These are phyloP conservation scores for Cinclus mexicanus DNA, from an alignment of 2,113 vertebrate genomes.

Conservation along the genomic window DNA sequence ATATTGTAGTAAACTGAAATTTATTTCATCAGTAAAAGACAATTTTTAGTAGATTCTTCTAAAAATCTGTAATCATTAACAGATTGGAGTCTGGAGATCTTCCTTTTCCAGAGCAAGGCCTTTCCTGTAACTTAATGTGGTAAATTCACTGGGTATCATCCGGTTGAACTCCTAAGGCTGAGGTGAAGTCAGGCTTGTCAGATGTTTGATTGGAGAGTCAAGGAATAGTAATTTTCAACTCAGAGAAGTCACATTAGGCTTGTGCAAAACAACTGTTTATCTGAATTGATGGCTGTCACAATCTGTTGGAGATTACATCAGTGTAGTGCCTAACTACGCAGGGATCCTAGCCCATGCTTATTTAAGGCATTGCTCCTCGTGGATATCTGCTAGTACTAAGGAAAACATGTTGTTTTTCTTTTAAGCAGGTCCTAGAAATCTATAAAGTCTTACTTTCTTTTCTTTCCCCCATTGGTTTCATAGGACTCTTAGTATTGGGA, in stretches of 20 bases:
- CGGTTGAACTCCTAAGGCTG: not conserved
- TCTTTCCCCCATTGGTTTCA: not conserved
- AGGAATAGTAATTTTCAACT: not conserved
- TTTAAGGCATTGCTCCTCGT: not conserved
- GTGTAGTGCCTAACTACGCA: not conserved
- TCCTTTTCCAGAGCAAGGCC: not conserved
- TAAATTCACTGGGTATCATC: not conserved
- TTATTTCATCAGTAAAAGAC: not conserved
- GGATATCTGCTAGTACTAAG: not conserved
- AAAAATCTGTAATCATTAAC: not conserved
- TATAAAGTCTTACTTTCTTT: not conserved
- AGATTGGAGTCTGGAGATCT: not conserved
- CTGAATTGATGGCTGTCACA: not conserved
- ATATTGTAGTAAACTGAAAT: not conserved
- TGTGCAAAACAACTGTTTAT: not conserved
- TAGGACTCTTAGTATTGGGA: not conserved
- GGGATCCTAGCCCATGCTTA: not conserved
- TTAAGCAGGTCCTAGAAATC: not conserved
- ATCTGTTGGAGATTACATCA: not conserved
- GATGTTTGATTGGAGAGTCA: not conserved
- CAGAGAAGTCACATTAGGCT: not conserved
- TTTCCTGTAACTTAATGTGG: not conserved
- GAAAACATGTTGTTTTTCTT: not conserved
- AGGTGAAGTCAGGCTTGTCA: not conserved
- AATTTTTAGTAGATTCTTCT: not conserved